Evolutionary conservation across 2,113 vertebrate species (phyloP).

Genomic region (Alosa alosa): DNA sequence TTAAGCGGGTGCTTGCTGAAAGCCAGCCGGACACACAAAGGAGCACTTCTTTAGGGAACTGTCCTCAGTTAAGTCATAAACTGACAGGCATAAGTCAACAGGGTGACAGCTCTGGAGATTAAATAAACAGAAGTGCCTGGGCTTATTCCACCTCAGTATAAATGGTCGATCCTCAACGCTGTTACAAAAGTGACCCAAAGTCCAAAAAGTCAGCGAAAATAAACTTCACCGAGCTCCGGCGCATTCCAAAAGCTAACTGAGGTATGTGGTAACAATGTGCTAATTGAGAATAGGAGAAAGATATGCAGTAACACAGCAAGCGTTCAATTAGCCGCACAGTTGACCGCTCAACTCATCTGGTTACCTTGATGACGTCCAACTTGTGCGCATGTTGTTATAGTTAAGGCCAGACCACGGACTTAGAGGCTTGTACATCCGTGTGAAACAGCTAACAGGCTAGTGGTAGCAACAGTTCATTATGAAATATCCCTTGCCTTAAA

Average conservation of each 20-base stretch:
- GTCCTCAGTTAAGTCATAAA: background rate
- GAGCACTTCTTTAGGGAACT: slow-evolving; percentile 29
- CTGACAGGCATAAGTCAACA: background rate
- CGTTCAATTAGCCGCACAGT: slow-evolving; percentile 54
- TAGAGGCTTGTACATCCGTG: slow-evolving; percentile 44
- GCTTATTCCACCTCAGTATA: background rate
- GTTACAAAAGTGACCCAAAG: background rate
- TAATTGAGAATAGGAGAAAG: slow-evolving; percentile 31
- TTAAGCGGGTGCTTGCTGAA: slow-evolving; percentile 30
- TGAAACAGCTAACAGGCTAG: slow-evolving; percentile 30
- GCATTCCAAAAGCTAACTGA: slow-evolving; percentile 37
- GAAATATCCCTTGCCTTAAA: slow-evolving; percentile 27
- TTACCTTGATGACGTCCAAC: slow-evolving; percentile 54
- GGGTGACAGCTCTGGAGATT: background rate
- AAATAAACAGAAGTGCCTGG: background rate
- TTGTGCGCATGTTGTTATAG: slow-evolving; percentile 32
- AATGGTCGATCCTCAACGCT: background rate
- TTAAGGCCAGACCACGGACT: slow-evolving; percentile 27
- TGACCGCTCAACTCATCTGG: slow-evolving; percentile 49
- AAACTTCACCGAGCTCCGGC: background rate
- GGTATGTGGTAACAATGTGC: slow-evolving; percentile 21
- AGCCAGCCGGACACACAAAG: slow-evolving; percentile 37
- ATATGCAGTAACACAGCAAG: slow-evolving; percentile 30
- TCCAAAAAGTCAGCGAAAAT: background rate
- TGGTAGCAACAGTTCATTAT: slow-evolving; percentile 19